Evolutionary conservation across 2,888 invertebrate genomes (phyloP), one percentile per base, ranked within the genome.

Genomic region (Junonia oenone): DNA sequence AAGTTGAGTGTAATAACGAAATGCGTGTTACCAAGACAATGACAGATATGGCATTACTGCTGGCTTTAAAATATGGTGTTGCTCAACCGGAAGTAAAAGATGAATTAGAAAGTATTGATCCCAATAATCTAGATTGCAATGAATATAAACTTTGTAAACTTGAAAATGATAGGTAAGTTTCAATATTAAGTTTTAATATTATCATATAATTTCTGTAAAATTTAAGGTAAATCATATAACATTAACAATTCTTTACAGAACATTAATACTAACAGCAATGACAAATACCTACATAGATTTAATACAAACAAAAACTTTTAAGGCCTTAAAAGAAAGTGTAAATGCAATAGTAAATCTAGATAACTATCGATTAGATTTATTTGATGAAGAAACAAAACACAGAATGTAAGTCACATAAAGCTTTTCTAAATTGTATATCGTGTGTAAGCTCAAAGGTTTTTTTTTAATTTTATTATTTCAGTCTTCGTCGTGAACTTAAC

Each of bases 371-470:
- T 8, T 45, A 2, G 17, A 59, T 1, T 61, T 82, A 1, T 31
- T 43, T 2, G 75, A 76, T 22, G 74, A 80, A 0, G 81, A 79
- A 59, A 63, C 66, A 5, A 77, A 61, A 19, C 77, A 85, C 49
- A 75, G 37, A 59, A 11, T 50, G 67, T 67, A 51, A 55, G 62
- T 2, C 6, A 19, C 1, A 6, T n/a, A 26, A 14, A 33, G 6
- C 17, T 19, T 1, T 40, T 38, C n/a, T 11, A 11, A 19, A 19
- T 38, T 31, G 6, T 14, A 14, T 38, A 9, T 11, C 38, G 0
- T 9, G 15, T 11, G 6, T 9, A 6, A 35, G 3, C 38, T n/a
- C 11, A 40, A 40, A 40, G 19, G 49, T 26, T n/a, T n/a, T n/a
- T n/a, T n/a, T n/a, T n/a, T 43, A 33, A 37, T 31, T 50, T 47